Conservation (phyloP, 2,888 invertebrate species). For the Atethmia centrago region DNA sequence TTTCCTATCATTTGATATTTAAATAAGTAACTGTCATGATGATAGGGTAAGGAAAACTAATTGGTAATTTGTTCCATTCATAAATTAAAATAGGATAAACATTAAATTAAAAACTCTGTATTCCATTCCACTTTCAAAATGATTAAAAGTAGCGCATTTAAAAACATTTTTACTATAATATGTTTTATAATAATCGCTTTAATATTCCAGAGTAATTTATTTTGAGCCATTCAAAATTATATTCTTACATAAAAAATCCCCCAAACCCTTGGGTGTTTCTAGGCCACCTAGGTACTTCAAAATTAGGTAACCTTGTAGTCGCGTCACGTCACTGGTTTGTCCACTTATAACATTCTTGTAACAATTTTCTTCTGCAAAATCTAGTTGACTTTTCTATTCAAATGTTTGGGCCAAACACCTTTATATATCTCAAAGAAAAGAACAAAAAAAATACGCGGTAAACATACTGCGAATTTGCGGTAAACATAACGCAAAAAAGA, state of each 20-base stretch:
- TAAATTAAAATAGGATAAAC: no score
- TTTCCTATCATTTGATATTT: no score
- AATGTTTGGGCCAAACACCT: neutral
- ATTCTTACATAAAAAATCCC: slow-evolving; percentile 1
- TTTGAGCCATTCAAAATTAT: slow-evolving; percentile 7
- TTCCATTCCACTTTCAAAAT: slow-evolving; percentile 6
- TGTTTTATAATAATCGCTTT: neutral
- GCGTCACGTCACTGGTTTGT: slow-evolving; percentile 18
- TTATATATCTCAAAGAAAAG: no score
- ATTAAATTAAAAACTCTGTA: no score
- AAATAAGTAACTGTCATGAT: no score
- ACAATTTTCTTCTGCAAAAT: slow-evolving; percentile 5
- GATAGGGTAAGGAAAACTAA: no score
- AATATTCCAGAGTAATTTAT: slow-evolving; percentile 23
- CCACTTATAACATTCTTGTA: slow-evolving; percentile 21
- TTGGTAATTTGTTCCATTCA: no score
- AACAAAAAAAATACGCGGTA: no score
- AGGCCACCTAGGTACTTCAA: slow-evolving; percentile 23
- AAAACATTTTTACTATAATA: neutral
- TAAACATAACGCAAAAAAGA: no score
- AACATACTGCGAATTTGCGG: no score
- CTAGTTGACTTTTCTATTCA: neutral
- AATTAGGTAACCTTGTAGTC: slow-evolving; percentile 29
- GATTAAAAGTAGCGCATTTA: neutral
- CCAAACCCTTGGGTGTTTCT: slow-evolving; percentile 20